phyloP scores from a whole-genome alignment of 2,113 vertebrate species.

The Stigmatopora argus region DNA sequence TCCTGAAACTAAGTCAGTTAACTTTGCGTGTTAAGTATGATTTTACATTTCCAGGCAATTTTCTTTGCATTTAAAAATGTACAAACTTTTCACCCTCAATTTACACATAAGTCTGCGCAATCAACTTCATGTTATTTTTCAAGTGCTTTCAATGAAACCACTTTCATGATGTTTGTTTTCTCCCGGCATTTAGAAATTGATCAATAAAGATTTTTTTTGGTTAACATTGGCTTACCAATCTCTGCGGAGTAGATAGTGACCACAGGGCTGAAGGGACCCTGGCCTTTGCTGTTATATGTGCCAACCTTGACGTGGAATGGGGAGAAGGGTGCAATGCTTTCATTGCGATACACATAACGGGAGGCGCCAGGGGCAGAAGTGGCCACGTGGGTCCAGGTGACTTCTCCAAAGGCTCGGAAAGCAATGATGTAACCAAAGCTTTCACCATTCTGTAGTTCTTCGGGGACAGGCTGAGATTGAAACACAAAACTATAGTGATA shows the following conservation, averaged over 20 bases:
- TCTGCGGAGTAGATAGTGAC: slow-evolving; percentile 88
- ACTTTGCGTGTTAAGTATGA: slow-evolving; percentile 32
- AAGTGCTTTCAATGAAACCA: slow-evolving; percentile 15
- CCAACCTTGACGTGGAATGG: slow-evolving; percentile 89
- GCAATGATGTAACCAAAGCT: slow-evolving; percentile 93
- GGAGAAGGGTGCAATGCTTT: slow-evolving; percentile 86
- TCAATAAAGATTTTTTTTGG: not conserved
- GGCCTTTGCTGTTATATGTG: slow-evolving; percentile 89
- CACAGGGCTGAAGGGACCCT: slow-evolving; percentile 86
- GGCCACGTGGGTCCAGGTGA: slow-evolving; percentile 87
- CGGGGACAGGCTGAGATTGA: slow-evolving; percentile 83
- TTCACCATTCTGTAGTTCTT: slow-evolving; percentile 91
- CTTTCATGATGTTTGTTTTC: slow-evolving; percentile 28
- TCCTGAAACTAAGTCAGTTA: slow-evolving; percentile 40
- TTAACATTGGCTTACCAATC: slow-evolving; percentile 70
- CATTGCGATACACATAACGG: slow-evolving; percentile 84
- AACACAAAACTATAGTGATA: slow-evolving; percentile 76
- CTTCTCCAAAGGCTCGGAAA: slow-evolving; percentile 81
- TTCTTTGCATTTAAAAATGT: slow-evolving; percentile 25
- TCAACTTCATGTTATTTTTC: not conserved
- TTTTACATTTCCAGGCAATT: slow-evolving; percentile 36
- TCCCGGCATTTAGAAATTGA: slow-evolving; percentile 11
- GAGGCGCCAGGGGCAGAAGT: slow-evolving; percentile 80
- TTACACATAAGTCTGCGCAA: not conserved
- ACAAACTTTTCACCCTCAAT: not conserved